These are phyloP conservation scores for Lasioglossum baleicum DNA, from an alignment of 1,140 invertebrate genomes.

Conservation along the genomic window DNA sequence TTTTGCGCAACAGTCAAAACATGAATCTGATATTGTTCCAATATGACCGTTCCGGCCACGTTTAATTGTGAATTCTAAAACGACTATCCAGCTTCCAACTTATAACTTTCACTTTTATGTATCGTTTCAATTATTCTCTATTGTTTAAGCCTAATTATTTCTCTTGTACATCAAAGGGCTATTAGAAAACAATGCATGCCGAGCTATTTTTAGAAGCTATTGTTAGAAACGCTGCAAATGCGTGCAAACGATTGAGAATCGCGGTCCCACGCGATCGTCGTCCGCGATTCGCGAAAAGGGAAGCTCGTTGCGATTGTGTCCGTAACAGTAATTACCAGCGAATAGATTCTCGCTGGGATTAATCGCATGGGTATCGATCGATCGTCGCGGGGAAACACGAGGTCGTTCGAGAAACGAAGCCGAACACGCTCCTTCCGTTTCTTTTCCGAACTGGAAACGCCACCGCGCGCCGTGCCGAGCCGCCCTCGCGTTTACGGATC, in stretches of 20 bases:
- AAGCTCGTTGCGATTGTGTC: constrained; percentile 32
- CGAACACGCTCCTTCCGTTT: neutral
- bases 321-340: constrained; percentile 57
- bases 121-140: too few species aligned
- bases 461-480: too few species aligned
- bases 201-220: too few species aligned
- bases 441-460: neutral
- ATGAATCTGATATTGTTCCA: too few species aligned
- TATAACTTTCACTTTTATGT: too few species aligned
- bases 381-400: constrained; percentile 39
- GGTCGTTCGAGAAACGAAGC: constrained; percentile 19
- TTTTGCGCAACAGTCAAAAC: neutral
- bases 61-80: too few species aligned
- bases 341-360: constrained; percentile 59
- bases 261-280: constrained; percentile 3
- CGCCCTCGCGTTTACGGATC: constrained; percentile 8
- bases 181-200: too few species aligned
- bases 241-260: constrained; percentile 18
- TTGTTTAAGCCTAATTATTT: too few species aligned
- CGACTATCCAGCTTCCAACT: too few species aligned
- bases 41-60: too few species aligned
- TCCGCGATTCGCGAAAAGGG: neutral
- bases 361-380: constrained; percentile 58
- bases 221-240: neutral
- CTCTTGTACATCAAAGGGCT: too few species aligned